These are phyloP conservation scores for Anolis carolinensis DNA, from an alignment of 2,113 vertebrate species.

Conservation along the genomic window DNA sequence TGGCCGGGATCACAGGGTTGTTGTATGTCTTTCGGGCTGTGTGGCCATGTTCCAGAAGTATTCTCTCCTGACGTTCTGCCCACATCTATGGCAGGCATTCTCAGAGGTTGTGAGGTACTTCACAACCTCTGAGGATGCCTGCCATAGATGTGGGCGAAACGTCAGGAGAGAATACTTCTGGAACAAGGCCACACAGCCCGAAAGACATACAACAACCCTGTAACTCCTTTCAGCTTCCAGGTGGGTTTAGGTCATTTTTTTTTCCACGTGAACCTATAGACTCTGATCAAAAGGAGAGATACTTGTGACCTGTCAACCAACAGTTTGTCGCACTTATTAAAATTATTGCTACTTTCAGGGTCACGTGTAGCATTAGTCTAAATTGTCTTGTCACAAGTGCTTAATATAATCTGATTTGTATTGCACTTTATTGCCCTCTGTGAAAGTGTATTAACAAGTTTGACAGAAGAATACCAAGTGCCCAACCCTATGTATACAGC, in stretches of 20 bases:
- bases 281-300: not conserved
- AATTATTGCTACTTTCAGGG: slow-evolving; percentile 13
- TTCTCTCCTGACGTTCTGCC: too few relatives aligned
- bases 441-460: not conserved
- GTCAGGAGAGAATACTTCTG: too few relatives aligned
- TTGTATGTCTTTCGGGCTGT: too few relatives aligned
- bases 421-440: not conserved
- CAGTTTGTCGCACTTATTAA: not conserved
- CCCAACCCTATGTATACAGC: not conserved
- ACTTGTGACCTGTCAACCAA: not conserved
- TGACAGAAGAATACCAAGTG: slow-evolving; percentile 37
- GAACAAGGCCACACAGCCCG: too few relatives aligned
- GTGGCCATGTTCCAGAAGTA: too few relatives aligned
- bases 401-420: slow-evolving; percentile 8
- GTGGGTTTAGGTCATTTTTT: not conserved
- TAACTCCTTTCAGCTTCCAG: not conserved
- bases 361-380: not conserved
- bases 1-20: too few relatives aligned
- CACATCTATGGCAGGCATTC: too few relatives aligned
- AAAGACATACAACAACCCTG: too few relatives aligned
- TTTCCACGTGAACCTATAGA: not conserved
- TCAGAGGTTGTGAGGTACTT: too few relatives aligned
- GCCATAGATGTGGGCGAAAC: too few relatives aligned
- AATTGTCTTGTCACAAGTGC: not conserved
- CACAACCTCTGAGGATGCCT: too few relatives aligned